Conservation (phyloP, 1,140 invertebrate genomes). For the Polypedilum pembai region DNA sequence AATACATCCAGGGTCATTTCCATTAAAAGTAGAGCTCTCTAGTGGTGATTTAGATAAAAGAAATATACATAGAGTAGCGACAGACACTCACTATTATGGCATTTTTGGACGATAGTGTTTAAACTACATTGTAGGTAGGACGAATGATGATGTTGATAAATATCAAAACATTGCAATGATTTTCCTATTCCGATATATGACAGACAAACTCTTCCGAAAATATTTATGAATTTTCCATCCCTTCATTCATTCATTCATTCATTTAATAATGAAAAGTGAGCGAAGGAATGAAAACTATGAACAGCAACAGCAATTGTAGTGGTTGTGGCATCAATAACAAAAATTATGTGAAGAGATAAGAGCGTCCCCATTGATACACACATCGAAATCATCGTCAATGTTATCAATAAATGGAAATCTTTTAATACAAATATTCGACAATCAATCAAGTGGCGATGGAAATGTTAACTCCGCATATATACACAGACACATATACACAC, state of each 20-base stretch:
- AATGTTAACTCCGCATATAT: constrained; percentile 4
- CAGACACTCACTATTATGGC: background rate
- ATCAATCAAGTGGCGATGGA: constrained; percentile 17
- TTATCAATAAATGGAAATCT: constrained; percentile 25
- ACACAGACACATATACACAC: background rate
- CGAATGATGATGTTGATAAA: no score
- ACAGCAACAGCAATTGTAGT: background rate
- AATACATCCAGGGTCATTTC: constrained; percentile 16
- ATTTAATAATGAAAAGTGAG: no score
- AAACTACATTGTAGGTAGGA: background rate
- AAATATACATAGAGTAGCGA: background rate
- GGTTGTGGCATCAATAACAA: constrained; percentile 5
- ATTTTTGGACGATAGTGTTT: background rate
- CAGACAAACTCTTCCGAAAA: no score
- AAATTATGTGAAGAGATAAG: constrained; percentile 12
- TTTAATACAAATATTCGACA: constrained; percentile 28
- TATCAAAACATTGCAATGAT: no score
- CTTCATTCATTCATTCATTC: no score
- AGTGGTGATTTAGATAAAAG: constrained; percentile 18
- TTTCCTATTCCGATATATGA: no score
- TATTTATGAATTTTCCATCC: no score
- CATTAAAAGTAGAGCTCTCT: constrained; percentile 17
- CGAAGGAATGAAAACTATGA: no score
- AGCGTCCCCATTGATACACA: constrained; percentile 3
- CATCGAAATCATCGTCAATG: constrained; percentile 14